Conservation (phyloP, 2,888 invertebrate genomes). For the Orchesella flavescens region DNA sequence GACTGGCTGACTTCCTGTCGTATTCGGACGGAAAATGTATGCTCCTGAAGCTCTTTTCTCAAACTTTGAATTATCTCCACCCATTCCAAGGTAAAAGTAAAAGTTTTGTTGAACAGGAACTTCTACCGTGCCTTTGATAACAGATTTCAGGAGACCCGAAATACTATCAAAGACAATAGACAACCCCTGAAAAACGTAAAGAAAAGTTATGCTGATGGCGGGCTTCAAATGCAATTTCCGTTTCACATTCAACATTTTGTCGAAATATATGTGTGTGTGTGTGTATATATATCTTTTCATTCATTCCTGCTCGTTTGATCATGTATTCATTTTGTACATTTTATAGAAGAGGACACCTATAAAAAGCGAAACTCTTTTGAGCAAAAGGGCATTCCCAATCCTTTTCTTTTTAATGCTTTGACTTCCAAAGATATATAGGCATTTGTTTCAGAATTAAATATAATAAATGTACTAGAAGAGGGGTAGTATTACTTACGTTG, state of each 20-base stretch:
- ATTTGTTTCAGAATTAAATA: neutral
- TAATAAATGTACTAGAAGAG: neutral
- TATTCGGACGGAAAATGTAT: slow-evolving; percentile 88
- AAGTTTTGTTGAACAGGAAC: slow-evolving; percentile 79
- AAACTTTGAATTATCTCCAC: slow-evolving; percentile 80
- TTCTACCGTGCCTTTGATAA: slow-evolving; percentile 57
- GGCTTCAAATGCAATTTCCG: neutral
- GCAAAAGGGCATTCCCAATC: no score
- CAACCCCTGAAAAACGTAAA: slow-evolving; percentile 34
- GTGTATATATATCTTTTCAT: neutral
- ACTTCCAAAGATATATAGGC: neutral
- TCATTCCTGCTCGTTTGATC: neutral
- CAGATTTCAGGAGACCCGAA: slow-evolving; percentile 69
- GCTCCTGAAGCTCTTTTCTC: slow-evolving; percentile 89
- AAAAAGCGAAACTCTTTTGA: no score
- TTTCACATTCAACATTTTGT: neutral
- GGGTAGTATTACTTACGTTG: slow-evolving; percentile 45
- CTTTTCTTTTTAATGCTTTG: neutral
- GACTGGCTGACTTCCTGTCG: slow-evolving; percentile 73
- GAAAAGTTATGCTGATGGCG: neutral
- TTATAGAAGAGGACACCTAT: neutral
- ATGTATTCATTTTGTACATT: neutral
- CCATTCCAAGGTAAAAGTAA: slow-evolving; percentile 82
- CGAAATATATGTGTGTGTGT: neutral
- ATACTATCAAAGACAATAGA: slow-evolving; percentile 68